phyloP scores from a whole-genome alignment of 2,888 invertebrate species.

The Agriopis aurantiaria region DNA sequence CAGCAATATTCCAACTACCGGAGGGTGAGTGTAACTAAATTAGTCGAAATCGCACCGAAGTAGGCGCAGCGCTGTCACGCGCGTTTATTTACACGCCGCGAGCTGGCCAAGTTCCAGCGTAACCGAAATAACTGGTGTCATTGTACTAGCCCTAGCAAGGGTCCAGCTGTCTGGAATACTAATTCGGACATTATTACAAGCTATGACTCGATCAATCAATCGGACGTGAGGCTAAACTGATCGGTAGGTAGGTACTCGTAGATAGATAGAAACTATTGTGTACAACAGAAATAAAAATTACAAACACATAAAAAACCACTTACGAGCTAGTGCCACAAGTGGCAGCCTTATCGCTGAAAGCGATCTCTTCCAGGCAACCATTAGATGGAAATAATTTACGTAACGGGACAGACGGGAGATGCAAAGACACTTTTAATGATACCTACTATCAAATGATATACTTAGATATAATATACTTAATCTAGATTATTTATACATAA shows the following conservation, averaged over 20 bases:
- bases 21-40: conserved; percentile 65
- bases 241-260: not conserved
- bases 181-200: conserved; percentile 37
- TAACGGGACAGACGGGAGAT: too few species aligned
- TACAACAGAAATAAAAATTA: too few species aligned
- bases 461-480: too few species aligned
- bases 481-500: too few species aligned
- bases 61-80: conserved; percentile 68
- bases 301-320: too few species aligned
- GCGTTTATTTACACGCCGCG: conserved; percentile 80
- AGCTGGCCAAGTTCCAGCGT: conserved; percentile 79
- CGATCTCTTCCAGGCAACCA: too few species aligned
- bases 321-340: too few species aligned
- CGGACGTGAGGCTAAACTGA: conserved; percentile 9
- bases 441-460: too few species aligned
- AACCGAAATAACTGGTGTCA: conserved; percentile 85
- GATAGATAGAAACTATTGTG: too few species aligned
- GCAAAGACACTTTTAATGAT: too few species aligned
- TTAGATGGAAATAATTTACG: too few species aligned
- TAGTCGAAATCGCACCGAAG: conserved; percentile 66
- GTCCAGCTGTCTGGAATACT: conserved; percentile 46
- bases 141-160: conserved; percentile 76
- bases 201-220: conserved; percentile 24
- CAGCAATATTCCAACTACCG: conserved; percentile 50
- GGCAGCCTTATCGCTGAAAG: too few species aligned